A percentile compares a stretch with the other conserved stretches of the same genome.
Evolutionary conservation across 2,888 invertebrate species (phyloP).

Genomic region (Chydorus sphaericus): DNA sequence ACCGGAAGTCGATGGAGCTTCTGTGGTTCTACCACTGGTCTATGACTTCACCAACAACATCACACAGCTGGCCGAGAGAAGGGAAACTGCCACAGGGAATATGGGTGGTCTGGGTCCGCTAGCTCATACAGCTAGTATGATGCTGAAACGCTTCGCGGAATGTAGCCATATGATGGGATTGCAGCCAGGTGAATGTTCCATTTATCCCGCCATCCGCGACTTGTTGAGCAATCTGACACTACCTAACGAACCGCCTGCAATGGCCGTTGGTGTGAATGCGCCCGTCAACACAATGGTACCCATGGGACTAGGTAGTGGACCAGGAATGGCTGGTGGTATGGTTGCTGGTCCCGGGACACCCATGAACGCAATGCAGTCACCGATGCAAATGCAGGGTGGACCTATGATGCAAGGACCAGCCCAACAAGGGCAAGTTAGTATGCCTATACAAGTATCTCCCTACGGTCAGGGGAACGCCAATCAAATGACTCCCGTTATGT

Average conservation of each 20-base stretch:
- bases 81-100: constrained; percentile 30
- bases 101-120: constrained; percentile 6
- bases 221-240: constrained; percentile 66
- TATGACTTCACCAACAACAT: constrained; percentile 76
- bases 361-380: not conserved
- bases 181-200: constrained; percentile 55
- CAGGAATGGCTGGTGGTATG: constrained; percentile 1
- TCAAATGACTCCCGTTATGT: constrained; percentile 1
- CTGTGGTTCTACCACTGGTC: constrained; percentile 71
- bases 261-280: not conserved
- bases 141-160: constrained; percentile 49
- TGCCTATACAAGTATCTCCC: not conserved
- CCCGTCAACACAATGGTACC: not conserved
- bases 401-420: not conserved
- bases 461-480: constrained; percentile 3
- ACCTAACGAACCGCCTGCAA: constrained; percentile 49
- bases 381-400: constrained; percentile 1
- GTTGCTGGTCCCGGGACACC: not conserved
- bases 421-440: constrained; percentile 1
- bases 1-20: constrained; percentile 46
- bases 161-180: constrained; percentile 38
- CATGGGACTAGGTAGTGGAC: constrained; percentile 3
- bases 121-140: constrained; percentile 39
- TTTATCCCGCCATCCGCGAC: constrained; percentile 82
- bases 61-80: constrained; percentile 71